A percentile compares a stretch with the other conserved stretches of the same genome.
phyloP scores from a whole-genome alignment of 2,888 invertebrate genomes.

The Trypoxylon attenuatum region DNA sequence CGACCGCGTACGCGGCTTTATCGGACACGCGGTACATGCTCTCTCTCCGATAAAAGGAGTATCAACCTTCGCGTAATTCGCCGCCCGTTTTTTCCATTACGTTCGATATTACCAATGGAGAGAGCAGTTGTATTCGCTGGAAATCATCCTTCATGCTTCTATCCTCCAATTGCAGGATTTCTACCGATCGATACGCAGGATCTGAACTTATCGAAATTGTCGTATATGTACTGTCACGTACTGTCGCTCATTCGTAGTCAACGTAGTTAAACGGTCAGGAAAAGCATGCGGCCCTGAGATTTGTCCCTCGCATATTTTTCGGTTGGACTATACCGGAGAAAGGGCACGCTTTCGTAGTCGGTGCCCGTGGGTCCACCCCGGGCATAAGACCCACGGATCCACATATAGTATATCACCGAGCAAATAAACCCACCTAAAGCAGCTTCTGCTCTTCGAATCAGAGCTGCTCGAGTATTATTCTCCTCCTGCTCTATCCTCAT shows the following conservation, averaged over 20 bases:
- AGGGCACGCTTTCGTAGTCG: too few relatives aligned
- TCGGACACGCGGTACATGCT: slow-evolving; percentile 52
- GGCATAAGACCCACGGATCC: neutral
- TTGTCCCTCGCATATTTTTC: slow-evolving; percentile 3
- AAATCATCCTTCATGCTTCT: too few relatives aligned
- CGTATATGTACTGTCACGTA: too few relatives aligned
- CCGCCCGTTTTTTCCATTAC: slow-evolving; percentile 18
- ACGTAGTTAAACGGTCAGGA: too few relatives aligned
- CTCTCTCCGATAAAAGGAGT: slow-evolving; percentile 55
- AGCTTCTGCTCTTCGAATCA: neutral
- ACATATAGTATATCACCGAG: neutral
- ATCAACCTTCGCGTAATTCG: slow-evolving; percentile 45
- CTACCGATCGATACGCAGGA: neutral
- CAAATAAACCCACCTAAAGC: neutral
- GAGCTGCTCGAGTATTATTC: neutral
- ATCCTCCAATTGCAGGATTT: too few relatives aligned
- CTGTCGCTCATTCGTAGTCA: too few relatives aligned
- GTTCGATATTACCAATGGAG: neutral
- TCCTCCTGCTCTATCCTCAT: neutral
- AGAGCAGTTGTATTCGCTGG: too few relatives aligned
- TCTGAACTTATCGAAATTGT: too few relatives aligned
- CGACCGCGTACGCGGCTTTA: slow-evolving; percentile 49
- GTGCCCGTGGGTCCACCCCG: neutral
- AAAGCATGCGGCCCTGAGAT: too few relatives aligned
- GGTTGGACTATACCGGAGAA: slow-evolving; percentile 5